These are phyloP conservation scores for Distichodus sexfasciatus DNA, from an alignment of 2,797 vertebrate species.

Conservation along the genomic window DNA sequence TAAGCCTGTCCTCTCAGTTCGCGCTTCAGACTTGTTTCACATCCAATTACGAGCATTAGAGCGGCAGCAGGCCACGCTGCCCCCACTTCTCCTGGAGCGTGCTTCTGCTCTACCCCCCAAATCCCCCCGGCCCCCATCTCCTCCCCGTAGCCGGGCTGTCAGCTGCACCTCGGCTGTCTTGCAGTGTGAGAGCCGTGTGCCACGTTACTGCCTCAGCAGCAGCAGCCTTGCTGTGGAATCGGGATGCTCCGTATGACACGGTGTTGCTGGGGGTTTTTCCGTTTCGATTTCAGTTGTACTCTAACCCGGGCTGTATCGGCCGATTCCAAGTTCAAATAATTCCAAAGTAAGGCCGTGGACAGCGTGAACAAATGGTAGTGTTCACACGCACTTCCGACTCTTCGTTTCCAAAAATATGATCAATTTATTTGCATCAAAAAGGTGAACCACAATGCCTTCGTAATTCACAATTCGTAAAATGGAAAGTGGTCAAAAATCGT, in stretches of 20 bases:
- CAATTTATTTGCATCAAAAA: no score
- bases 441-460: no score
- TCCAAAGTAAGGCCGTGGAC: no score
- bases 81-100: slow-evolving; percentile 21
- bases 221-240: slow-evolving; percentile 20
- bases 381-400: no score
- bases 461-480: no score
- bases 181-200: no score
- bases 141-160: slow-evolving; percentile 7
- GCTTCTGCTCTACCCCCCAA: neutral
- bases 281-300: no score
- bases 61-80: slow-evolving; percentile 46
- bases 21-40: slow-evolving; percentile 46
- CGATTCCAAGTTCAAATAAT: no score
- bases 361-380: no score
- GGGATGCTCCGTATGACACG: slow-evolving; percentile 9
- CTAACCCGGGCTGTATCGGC: no score
- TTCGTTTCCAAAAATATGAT: no score
- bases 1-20: slow-evolving; percentile 47
- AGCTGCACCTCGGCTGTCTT: slow-evolving; percentile 27
- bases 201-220: slow-evolving; percentile 1
- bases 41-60: slow-evolving; percentile 57
- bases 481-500: no score
- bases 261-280: neutral
- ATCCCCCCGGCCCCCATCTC: neutral